phyloP scores from a whole-genome alignment of 2,797 vertebrate species.

The Xenopus petersii region DNA sequence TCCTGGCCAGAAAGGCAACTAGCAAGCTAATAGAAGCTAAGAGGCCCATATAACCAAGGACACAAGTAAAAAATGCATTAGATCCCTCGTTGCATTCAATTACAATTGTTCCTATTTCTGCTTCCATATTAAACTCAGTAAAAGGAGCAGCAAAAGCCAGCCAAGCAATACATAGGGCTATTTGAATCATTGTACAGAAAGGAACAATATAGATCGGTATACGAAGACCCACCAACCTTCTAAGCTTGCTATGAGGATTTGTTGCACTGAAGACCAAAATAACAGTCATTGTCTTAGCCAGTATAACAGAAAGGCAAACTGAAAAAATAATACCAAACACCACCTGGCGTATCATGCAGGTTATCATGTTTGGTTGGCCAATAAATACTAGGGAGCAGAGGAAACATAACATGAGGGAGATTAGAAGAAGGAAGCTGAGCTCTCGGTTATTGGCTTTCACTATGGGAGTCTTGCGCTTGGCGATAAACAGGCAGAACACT shows the following conservation, averaged over 20 bases:
- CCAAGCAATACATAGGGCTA: neutral
- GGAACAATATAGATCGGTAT: constrained; percentile 4
- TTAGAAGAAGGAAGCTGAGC: constrained; percentile 19
- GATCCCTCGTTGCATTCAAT: constrained; percentile 12
- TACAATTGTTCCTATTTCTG: neutral
- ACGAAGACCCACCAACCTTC: neutral
- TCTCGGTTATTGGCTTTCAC: constrained; percentile 25
- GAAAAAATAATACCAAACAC: constrained; percentile 36
- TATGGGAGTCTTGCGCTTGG: constrained; percentile 8
- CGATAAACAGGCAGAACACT: neutral
- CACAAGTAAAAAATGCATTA: neutral
- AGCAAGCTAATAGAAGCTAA: constrained; percentile 4
- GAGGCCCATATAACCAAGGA: constrained; percentile 3
- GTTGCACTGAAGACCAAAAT: constrained; percentile 12
- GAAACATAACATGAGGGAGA: constrained; percentile 27
- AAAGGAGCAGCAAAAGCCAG: neutral
- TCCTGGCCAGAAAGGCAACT: constrained; percentile 9
- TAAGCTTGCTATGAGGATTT: constrained; percentile 13
- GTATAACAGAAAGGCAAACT: constrained; percentile 17
- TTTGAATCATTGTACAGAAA: constrained; percentile 4
- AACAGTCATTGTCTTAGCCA: constrained; percentile 32
- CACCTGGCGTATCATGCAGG: constrained; percentile 19
- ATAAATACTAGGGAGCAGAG: constrained; percentile 35
- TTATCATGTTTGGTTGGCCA: constrained; percentile 10
- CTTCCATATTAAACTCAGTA: neutral